Base-by-base conservation (phyloP, 2,113 vertebrate genomes). In the Dascyllus trimaculatus region DNA sequence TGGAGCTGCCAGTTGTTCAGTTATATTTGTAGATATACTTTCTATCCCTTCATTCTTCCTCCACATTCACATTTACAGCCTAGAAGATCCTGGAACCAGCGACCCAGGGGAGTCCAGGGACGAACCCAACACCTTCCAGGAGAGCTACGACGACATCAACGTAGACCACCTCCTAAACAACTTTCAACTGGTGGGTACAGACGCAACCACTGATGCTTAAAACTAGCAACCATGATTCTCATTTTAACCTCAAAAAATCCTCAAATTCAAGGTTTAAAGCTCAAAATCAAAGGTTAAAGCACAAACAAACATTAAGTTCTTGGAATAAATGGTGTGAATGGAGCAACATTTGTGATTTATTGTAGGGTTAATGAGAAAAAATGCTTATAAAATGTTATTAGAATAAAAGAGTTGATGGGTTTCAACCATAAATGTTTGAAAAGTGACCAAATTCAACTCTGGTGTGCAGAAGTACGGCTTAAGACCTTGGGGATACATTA, bases 131-230 rank as follows among this genome's bases (percentile, higher is more conserved):
- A 38, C 94, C 32, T 95, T 95, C 88, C 95, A 93, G 85, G 96
- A 96, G 93, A 98, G 88, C 94, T 95, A 96, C 19, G 95, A 95
- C 11, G 92, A 95, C 70, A 66, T 93, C 80, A 94, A 93, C 46
- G 89, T 96, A 89, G 94, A 95, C 85, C 95, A 96, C 38, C 90
- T 97, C 73, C 93, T 95, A 56, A 96, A 95, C 85, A 94, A 90
- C 91, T 88, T 96, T 81, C 95, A 96, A 61, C 71, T 95, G 96
- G 98, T 99, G 94, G 18, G 94, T 49, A 11, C 21, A 61, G 21
- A 68, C 18, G 52, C 7, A 14, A 5, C 1, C 4, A 32, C 11
- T 56, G 52, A 49, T 17, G 40, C 45, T 2, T 29, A 46, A 15
- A 46, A 11, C 29, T 4, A 2, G 26, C 14, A 14, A 13, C 40